These are phyloP conservation scores for Allobates femoralis DNA, from an alignment of 2,797 vertebrate species.

Conservation along the genomic window DNA sequence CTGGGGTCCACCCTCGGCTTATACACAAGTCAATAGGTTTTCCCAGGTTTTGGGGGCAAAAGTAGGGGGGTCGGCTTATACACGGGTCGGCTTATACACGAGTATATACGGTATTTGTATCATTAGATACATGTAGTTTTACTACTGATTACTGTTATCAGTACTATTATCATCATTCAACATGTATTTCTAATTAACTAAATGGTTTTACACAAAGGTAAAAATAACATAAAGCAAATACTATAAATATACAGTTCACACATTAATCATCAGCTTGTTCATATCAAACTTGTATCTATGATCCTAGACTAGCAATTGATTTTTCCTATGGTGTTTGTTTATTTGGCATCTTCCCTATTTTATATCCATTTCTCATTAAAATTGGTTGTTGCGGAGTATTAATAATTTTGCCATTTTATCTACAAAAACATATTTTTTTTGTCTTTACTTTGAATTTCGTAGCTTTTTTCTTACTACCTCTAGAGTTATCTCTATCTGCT, in stretches of 20 bases:
- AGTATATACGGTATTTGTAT: too few relatives aligned
- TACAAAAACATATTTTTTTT: not conserved
- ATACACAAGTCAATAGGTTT: too few relatives aligned
- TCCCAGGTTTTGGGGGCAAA: too few relatives aligned
- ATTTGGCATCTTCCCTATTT: not conserved
- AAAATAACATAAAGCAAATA: not conserved
- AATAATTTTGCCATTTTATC: conserved; percentile 37
- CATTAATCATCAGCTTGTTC: not conserved
- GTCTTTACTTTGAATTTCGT: not conserved
- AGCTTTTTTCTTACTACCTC: conserved; percentile 19
- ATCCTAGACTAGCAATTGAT: not conserved
- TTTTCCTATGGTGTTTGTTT: not conserved
- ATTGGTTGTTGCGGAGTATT: conserved; percentile 7
- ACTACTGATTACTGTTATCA: not conserved
- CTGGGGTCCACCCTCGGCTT: too few relatives aligned
- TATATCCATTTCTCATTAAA: conserved; percentile 7
- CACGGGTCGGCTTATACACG: too few relatives aligned
- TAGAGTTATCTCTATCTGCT: conserved; percentile 24
- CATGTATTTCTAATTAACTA: not conserved
- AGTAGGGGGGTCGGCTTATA: too few relatives aligned
- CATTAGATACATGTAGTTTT: not conserved
- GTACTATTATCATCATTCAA: not conserved
- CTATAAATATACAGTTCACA: not conserved
- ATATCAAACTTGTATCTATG: not conserved
- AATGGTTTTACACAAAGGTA: not conserved